Percentiles rank a stretch among this genome's conserved stretches.
These are phyloP conservation scores for Apolygus lucorum DNA, from an alignment of 1,140 invertebrate genomes.

Conservation along the genomic window DNA sequence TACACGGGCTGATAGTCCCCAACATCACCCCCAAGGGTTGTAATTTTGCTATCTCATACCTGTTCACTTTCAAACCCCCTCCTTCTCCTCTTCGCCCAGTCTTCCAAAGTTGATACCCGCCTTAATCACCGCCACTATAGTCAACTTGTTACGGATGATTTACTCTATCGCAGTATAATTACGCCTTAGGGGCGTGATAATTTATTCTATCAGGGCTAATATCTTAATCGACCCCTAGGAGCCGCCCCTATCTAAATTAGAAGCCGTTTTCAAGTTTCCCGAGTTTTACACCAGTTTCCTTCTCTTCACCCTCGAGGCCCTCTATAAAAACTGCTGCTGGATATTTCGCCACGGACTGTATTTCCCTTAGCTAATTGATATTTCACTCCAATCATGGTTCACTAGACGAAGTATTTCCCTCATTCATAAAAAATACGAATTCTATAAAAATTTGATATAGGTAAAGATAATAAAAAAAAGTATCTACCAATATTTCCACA, in stretches of 20 bases:
- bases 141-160: conserved; percentile 13
- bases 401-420: too few relatives aligned
- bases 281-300: neutral
- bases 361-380: too few relatives aligned
- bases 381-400: neutral
- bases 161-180: neutral
- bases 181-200: conserved; percentile 5
- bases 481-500: too few relatives aligned
- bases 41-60: conserved; percentile 6
- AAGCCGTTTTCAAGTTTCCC: neutral
- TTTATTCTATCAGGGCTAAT: conserved; percentile 9
- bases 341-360: too few relatives aligned
- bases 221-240: conserved; percentile 11
- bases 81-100: too few relatives aligned
- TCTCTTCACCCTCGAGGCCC: neutral
- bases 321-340: too few relatives aligned
- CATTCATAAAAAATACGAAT: too few relatives aligned
- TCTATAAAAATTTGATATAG: too few relatives aligned
- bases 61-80: neutral
- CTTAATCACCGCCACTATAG: conserved; percentile 9
- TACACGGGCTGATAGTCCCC: too few relatives aligned
- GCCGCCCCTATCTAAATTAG: neutral
- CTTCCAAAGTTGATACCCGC: neutral
- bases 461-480: too few relatives aligned
- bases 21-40: neutral